Evolutionary conservation across 2,113 vertebrate genomes (phyloP).

Genomic region (Rhynchomys soricoides): DNA sequence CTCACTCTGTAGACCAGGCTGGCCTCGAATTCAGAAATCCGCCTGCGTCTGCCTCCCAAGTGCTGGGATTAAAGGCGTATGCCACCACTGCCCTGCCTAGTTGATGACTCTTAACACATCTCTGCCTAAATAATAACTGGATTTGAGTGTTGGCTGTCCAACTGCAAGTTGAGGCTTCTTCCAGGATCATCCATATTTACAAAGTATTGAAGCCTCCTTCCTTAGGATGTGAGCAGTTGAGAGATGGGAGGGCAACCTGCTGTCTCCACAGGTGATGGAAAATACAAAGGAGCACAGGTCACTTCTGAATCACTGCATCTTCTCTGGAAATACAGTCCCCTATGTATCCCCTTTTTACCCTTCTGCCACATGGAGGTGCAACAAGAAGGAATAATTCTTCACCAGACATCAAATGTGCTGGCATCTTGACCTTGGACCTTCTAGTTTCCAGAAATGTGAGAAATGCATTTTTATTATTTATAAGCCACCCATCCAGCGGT

Average conservation of each 20-base stretch:
- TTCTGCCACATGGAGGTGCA: no score
- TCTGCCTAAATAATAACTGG: neutral
- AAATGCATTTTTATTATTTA: neutral
- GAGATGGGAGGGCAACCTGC: neutral
- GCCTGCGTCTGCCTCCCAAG: no score
- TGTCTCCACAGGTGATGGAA: neutral
- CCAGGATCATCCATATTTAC: neutral
- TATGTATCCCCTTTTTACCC: neutral
- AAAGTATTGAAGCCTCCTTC: neutral
- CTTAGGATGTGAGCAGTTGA: neutral
- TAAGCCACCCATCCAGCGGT: neutral
- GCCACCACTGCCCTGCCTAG: no score
- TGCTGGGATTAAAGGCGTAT: no score
- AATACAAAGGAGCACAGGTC: neutral
- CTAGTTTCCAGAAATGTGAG: neutral
- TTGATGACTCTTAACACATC: neutral
- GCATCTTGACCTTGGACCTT: slow-evolving; percentile 42
- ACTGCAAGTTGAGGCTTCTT: neutral
- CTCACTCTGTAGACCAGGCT: no score
- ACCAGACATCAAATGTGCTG: neutral
- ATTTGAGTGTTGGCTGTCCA: neutral
- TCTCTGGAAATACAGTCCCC: neutral
- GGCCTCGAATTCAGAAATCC: no score
- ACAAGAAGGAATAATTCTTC: neutral
- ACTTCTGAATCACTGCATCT: neutral